Base-by-base conservation (phyloP, 2,113 vertebrate species). In the Erinaceus europaeus region DNA sequence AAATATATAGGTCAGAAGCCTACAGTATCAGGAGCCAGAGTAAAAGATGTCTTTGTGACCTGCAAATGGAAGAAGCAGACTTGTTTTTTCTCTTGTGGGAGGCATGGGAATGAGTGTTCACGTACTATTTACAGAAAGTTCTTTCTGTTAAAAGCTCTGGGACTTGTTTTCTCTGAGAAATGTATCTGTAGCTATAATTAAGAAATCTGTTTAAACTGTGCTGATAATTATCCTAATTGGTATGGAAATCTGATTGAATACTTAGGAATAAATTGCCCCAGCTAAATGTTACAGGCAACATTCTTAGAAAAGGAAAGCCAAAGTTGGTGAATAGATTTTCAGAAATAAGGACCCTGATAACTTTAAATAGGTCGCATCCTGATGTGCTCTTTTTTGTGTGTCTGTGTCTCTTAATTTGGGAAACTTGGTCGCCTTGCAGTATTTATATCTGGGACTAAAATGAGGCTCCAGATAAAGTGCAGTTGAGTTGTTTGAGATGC, bases 121-220 rank as follows among this genome's bases (percentile, higher is more conserved):
- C 61, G 69, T 91, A 74, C 42, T 52, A 75, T 90, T 91, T 93
- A 65, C 21, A 53, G 74, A 86, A 87, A 77, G 18, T 46, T 6
- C 82, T 53, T 71, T 91, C 88, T 93, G 71, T 93, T 92, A 91
- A 90, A 96, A 94, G 53, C 92, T 91, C 48, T 86, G 20, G 27
- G 61, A 48, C 32, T 89, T 90, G 74, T 85, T 93, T 91, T 84
- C 36, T 68, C 64, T 72, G 62, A 82, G 87, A 85, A 36, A 92
- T 75, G 59, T 67, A 89, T 84, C 61, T 93, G 77, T 42, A 91
- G 40, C 76, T 65, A 2, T 93, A 89, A 91, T 81, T 89, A 92
- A 90, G 55, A 89, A 92, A 75, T 86, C 32, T 90, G 44, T 89
- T 91, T 78, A 91, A 91, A 73, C 75, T 87, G 71, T 69, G 59